Conservation (phyloP, 2,888 invertebrate species). For the Pristionchus arcanus region DNA sequence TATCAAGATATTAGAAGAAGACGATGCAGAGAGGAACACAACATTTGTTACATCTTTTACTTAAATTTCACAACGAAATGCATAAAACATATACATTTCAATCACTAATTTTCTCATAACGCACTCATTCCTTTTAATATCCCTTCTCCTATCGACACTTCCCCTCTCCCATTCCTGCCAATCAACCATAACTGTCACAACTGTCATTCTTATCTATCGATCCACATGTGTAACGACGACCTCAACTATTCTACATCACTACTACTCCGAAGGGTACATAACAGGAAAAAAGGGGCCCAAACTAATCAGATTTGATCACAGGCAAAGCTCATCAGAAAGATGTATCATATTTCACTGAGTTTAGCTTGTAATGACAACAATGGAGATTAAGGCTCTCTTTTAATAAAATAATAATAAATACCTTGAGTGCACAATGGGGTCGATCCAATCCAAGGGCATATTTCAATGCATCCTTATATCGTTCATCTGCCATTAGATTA, state of each 20-base stretch:
- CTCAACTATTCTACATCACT: background rate
- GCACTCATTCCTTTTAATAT: conserved; percentile 8
- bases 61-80: too few relatives aligned
- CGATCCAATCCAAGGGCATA: conserved; percentile 72
- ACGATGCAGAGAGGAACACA: too few relatives aligned
- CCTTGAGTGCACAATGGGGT: conserved; percentile 71
- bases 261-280: background rate
- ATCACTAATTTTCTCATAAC: background rate
- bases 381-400: background rate
- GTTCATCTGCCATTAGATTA: conserved; percentile 73
- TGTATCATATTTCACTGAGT: too few relatives aligned
- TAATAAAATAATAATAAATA: conserved; percentile 11
- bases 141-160: background rate
- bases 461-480: conserved; percentile 73
- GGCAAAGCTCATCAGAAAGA: too few relatives aligned
- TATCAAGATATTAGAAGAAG: too few relatives aligned
- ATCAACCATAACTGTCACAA: conserved; percentile 55
- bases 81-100: too few relatives aligned
- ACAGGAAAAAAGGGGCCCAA: background rate
- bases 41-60: too few relatives aligned
- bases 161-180: background rate
- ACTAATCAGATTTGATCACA: too few relatives aligned
- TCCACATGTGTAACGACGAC: background rate
- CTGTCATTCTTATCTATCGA: conserved; percentile 56
- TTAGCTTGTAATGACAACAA: too few relatives aligned